phyloP scores from a whole-genome alignment of 1,140 invertebrate species.

The Radopholus similis region DNA sequence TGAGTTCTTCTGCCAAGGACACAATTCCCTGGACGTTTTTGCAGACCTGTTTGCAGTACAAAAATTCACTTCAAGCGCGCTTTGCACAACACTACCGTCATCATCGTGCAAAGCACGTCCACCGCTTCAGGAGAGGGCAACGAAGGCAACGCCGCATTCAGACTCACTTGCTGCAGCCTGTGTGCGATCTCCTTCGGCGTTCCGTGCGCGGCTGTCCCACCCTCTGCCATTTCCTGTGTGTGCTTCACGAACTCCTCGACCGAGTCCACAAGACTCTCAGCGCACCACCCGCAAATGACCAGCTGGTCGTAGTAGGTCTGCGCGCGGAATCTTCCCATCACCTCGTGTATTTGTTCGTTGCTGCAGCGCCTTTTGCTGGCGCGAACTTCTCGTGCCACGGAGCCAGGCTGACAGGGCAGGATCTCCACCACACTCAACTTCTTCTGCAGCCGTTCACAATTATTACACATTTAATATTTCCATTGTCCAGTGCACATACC shows the following conservation, averaged over 20 bases:
- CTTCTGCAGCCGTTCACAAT: too few relatives aligned
- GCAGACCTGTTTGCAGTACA: neutral
- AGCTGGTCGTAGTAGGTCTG: constrained; percentile 44
- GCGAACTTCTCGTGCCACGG: constrained; percentile 31
- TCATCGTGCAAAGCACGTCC: constrained; percentile 38
- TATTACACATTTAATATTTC: too few relatives aligned
- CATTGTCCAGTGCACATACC: too few relatives aligned
- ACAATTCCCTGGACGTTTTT: neutral
- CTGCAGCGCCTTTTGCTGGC: constrained; percentile 30
- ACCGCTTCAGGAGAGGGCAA: constrained; percentile 34
- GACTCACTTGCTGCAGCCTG: too few relatives aligned
- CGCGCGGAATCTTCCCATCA: constrained; percentile 19
- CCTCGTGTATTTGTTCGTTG: constrained; percentile 23
- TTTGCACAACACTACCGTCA: neutral
- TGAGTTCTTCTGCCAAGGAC: constrained; percentile 10
- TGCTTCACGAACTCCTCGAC: constrained; percentile 29
- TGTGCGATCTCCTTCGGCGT: too few relatives aligned
- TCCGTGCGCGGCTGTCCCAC: neutral
- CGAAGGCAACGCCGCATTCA: neutral
- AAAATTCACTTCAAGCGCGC: neutral
- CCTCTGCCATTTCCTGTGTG: neutral
- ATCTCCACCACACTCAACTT: constrained; percentile 40
- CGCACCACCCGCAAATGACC: constrained; percentile 38
- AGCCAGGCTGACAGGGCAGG: constrained; percentile 13
- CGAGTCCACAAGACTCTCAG: constrained; percentile 38